Percentiles rank a stretch among this genome's conserved stretches.
Evolutionary conservation across 2,797 vertebrate genomes (phyloP).

Genomic region (Eupleurogrammus muticus): DNA sequence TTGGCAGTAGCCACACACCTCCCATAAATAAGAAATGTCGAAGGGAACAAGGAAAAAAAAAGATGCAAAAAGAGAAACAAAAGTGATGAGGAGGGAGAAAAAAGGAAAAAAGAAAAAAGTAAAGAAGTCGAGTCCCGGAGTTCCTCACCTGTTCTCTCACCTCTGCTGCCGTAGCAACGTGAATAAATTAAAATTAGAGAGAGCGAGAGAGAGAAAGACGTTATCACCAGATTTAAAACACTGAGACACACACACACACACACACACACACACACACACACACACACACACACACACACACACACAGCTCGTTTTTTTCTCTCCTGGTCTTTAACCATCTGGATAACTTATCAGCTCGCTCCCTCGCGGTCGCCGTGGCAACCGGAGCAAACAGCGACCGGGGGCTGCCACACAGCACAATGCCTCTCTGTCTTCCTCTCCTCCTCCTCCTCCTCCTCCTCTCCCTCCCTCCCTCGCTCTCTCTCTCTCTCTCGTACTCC

Average conservation of each 20-base stretch:
- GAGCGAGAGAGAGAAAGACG: conserved; percentile 41
- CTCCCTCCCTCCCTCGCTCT: conserved; percentile 2
- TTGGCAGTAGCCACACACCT: conserved; percentile 47
- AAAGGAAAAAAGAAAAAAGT: conserved; percentile 6
- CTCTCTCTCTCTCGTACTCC: background rate
- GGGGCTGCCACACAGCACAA: conserved; percentile 73
- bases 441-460: conserved; percentile 40
- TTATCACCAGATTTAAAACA: conserved; percentile 32
- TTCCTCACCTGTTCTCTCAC: conserved; percentile 31
- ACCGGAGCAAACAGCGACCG: conserved; percentile 71
- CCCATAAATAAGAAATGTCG: conserved; percentile 70
- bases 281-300: conserved; percentile 23
- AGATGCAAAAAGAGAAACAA: background rate
- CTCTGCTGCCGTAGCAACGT: conserved; percentile 26
- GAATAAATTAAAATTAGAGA: conserved; percentile 55
- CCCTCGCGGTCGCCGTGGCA: conserved; percentile 59
- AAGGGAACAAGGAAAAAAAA: conserved; percentile 24
- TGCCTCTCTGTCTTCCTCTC: conserved; percentile 74
- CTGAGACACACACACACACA: background rate
- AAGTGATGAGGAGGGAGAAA: conserved; percentile 14
- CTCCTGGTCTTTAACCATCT: conserved; percentile 76
- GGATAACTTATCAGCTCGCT: conserved; percentile 78
- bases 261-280: conserved; percentile 22
- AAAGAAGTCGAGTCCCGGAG: conserved; percentile 19
- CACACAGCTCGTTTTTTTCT: conserved; percentile 6